Conservation (phyloP, 2,888 invertebrate genomes). For the Caenorhabditis sp. region DNA sequence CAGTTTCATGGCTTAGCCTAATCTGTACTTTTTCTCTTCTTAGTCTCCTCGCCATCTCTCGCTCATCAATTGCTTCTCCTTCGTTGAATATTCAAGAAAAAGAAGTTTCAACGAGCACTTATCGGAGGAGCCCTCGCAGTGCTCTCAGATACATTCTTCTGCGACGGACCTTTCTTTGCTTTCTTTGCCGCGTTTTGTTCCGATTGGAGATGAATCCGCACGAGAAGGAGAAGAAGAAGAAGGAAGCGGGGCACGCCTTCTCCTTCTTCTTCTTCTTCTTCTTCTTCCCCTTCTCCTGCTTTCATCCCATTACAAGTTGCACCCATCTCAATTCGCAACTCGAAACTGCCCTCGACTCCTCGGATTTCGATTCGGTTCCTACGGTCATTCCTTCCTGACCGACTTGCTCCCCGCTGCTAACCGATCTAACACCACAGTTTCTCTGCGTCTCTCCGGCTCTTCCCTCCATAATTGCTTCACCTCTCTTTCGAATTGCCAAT, state of each 20-base stretch:
- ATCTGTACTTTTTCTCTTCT: conserved; percentile 17
- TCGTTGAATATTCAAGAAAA: conserved; percentile 47
- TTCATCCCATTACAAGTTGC: conserved; percentile 49
- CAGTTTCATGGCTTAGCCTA: background rate
- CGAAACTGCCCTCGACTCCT: conserved; percentile 23
- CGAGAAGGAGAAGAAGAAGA: conserved; percentile 6
- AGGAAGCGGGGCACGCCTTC: conserved; percentile 20
- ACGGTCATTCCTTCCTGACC: conserved; percentile 3
- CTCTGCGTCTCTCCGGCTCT: conserved; percentile 4
- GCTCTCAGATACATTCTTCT: conserved; percentile 39
- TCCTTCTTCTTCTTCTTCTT: too few relatives aligned
- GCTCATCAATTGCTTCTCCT: conserved; percentile 13
- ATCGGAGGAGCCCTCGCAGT: conserved; percentile 8
- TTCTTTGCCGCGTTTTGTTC: conserved; percentile 45
- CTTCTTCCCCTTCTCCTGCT: too few relatives aligned
- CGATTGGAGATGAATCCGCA: conserved; percentile 42
- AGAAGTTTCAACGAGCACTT: conserved; percentile 56
- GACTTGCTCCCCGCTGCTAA: conserved; percentile 5
- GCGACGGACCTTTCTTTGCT: conserved; percentile 1
- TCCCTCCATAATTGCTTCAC: conserved; percentile 35
- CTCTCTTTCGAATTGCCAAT: conserved; percentile 31
- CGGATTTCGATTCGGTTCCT: conserved; percentile 20
- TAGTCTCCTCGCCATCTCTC: conserved; percentile 2
- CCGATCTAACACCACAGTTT: conserved; percentile 5
- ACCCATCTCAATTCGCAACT: conserved; percentile 30